These are phyloP conservation scores for Daktulosphaira vitifoliae DNA, from an alignment of 1,140 invertebrate genomes.

Conservation along the genomic window DNA sequence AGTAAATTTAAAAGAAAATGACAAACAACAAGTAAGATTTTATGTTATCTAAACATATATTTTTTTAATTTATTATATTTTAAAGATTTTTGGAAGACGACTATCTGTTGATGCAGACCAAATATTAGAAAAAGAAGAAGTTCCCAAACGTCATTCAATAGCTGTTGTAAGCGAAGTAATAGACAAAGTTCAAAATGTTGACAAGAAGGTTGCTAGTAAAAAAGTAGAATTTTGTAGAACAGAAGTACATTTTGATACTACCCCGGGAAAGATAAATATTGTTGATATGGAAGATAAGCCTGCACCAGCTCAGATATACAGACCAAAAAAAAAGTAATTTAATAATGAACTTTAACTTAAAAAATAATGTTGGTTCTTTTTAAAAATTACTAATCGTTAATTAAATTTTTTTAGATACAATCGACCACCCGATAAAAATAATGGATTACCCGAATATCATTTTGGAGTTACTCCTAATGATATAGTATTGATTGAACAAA, in stretches of 20 bases:
- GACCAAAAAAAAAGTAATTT: conserved; percentile 44
- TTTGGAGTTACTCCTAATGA: background rate
- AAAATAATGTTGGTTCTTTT: too few relatives aligned
- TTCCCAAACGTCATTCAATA: conserved; percentile 26
- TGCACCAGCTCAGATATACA: conserved; percentile 67
- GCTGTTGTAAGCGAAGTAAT: conserved; percentile 11
- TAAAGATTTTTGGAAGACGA: background rate
- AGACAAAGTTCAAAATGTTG: conserved; percentile 35
- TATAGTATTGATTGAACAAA: background rate
- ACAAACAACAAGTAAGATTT: background rate
- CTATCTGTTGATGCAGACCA: conserved; percentile 1
- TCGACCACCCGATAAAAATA: background rate
- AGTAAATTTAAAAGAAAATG: background rate
- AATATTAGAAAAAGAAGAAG: background rate
- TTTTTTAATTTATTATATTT: background rate
- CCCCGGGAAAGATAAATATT: conserved; percentile 67
- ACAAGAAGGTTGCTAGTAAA: conserved; percentile 49
- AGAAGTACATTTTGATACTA: conserved; percentile 72
- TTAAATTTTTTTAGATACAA: too few relatives aligned
- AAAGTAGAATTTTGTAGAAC: conserved; percentile 78
- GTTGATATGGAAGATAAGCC: conserved; percentile 79
- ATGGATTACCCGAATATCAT: conserved; percentile 4
- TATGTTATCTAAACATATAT: too few relatives aligned
- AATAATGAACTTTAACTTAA: too few relatives aligned
- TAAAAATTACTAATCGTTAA: too few relatives aligned